Evolutionary conservation across 2,113 vertebrate genomes (phyloP), one percentile per base, ranked within the genome.

Genomic region (Malurus elegans): DNA sequence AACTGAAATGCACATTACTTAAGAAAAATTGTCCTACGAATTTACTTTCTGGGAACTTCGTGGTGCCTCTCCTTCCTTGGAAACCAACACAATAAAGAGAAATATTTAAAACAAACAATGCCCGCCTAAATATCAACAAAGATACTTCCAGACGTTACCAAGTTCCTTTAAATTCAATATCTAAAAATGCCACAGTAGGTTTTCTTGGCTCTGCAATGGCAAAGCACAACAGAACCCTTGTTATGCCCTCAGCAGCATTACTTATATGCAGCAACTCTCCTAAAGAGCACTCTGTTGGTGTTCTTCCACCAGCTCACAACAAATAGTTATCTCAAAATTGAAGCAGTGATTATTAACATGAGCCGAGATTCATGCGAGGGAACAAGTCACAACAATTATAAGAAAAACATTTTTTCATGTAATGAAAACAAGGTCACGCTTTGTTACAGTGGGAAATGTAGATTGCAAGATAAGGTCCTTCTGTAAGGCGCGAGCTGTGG

Each of bases 391-490:
- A 79, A 92, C 76, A 75, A 95, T 84, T 23, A 93, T 92, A 94
- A 95, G 92, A 97, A 97, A 97, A 96, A 93, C 88, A 96, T 93
- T 92, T 95, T 93, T 96, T 96, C 75, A 97, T 97, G 97, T 88
- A 54, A 96, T 15, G 97, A 78, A 97, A 98, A 98, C 98, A 98
- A 98, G 98, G 97, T 97, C 97, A 97, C 2, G 48, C 98, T 98
- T 98, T 98, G 98, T 98, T 96, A 94, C 93, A 89, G 97, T 11
- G 96, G 95, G 96, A 97, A 74, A 94, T 92, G 92, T 97, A 96
- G 97, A 97, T 98, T 97, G 96, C 95, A 97, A 92, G 97, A 98
- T 94, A 97, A 98, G 98, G 97, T 98, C 98, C 97, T 98, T 98
- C 98, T 98, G 98, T 98, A 95, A 96, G 82, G 93, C 6, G 51